Base-by-base conservation (phyloP, 2,888 invertebrate genomes). In the Cistogaster globosa region DNA sequence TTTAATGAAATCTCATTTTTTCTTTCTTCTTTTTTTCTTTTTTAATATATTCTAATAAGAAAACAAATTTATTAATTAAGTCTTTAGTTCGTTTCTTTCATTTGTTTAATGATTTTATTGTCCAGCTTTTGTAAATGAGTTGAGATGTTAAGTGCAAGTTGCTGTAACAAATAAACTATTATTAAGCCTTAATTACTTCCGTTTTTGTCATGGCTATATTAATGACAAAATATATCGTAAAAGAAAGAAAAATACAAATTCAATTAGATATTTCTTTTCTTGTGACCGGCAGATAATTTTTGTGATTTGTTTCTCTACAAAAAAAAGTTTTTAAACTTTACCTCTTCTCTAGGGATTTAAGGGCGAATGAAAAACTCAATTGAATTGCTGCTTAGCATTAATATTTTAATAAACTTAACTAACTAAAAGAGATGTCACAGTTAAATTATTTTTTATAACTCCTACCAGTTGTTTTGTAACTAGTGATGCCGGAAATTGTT, bases 311-410 rank as follows among this genome's bases (percentile, higher is more conserved):
- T n/a, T n/a, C n/a, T n/a, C n/a, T n/a, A n/a, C 4, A 45, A 20
- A 9, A 36, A 60, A 20, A 8, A 38, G 7, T 1, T 1, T 7
- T 3, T 1, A 22, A 32, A 5, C 12, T 16, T 45, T 26, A 26
- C 9, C 22, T 18, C 12, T 51, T 38, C 51, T 51, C 51, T n/a
- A 53, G n/a, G 26, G 51, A 26, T 22, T 60, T 62, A 6, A 65
- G 36, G 18, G 8, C 18, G 8, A 14, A 11, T 32, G 62, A 45
- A 38, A 55, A 68, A 68, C 51, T 63, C 74, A 63, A 69, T 79
- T 51, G 63, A 63, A 83, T 78, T 75, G 68, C 74, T 83, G 83
- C 78, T 83, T 69, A 69, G 57, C 63, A 42, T 36, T 78, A 68
- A 51, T 55, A 38, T 68, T 57, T 67, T 55, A 16, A 11, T 53